Evolutionary conservation across 1,140 invertebrate species (phyloP).

Genomic region (Hyposmocoma kahamanoa): DNA sequence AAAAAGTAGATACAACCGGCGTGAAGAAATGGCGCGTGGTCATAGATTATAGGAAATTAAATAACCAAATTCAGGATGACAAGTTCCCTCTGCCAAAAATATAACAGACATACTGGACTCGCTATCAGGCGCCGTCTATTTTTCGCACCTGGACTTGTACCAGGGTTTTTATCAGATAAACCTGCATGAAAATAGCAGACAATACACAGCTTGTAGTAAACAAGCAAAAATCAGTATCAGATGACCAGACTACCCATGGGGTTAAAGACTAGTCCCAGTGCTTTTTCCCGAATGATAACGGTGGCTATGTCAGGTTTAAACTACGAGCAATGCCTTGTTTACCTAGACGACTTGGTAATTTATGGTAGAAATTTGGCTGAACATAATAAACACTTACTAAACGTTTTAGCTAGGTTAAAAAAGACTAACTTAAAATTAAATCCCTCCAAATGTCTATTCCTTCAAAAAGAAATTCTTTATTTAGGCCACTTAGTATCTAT

Average conservation of each 20-base stretch:
- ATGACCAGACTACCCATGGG: constrained; percentile 59
- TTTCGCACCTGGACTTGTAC: constrained; percentile 67
- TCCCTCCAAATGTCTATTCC: constrained; percentile 43
- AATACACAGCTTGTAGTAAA: constrained; percentile 61
- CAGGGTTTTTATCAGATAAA: constrained; percentile 73
- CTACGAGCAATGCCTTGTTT: constrained; percentile 36
- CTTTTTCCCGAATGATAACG: constrained; percentile 42
- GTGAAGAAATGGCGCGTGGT: neutral
- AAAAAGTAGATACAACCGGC: neutral
- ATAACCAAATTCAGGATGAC: neutral
- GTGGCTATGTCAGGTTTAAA: constrained; percentile 36
- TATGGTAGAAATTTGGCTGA: constrained; percentile 38
- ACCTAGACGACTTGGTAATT: constrained; percentile 61
- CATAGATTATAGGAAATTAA: constrained; percentile 1
- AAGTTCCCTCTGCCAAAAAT: constrained; percentile 2
- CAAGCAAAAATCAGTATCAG: constrained; percentile 30
- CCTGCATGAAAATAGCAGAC: constrained; percentile 35
- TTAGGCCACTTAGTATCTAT: constrained; percentile 54
- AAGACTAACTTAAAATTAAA: constrained; percentile 49
- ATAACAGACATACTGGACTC: constrained; percentile 11
- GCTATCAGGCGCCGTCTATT: constrained; percentile 49
- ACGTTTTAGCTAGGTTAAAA: constrained; percentile 31
- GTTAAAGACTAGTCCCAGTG: constrained; percentile 30
- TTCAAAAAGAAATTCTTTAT: constrained; percentile 54
- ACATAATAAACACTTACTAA: constrained; percentile 38